Base-by-base conservation (phyloP, 2,797 vertebrate species). In the Alfaro cultratus region DNA sequence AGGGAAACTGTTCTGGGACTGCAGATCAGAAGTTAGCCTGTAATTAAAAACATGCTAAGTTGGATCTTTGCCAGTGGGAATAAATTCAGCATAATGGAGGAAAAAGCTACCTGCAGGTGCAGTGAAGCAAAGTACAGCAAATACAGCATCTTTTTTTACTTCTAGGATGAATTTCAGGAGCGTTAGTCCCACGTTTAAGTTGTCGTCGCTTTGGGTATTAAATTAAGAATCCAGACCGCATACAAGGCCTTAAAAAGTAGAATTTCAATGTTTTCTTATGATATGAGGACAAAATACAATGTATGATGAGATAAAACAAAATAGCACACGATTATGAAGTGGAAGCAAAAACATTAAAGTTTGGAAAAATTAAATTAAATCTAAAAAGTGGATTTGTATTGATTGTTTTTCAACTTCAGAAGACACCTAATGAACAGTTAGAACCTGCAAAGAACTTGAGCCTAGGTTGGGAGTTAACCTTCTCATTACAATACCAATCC, bases 21-120 rank as follows among this genome's bases (percentile, higher is more conserved):
- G 41, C 49, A 82, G 82, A 86, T 70, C 85, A 86, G 88, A 80
- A 86, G 81, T 91, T 86, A 84, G 86, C 55, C 86, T 80, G 86
- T 93, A 89, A 93, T 93, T 93, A 92, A 92, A 91, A 91, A 79
- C 82, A 83, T 49, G 74, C 79, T 45, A 73, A 79, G 64, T 68
- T 90, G 86, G 82, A 85, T 78, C 12, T 73, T 53, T 21, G 83
- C 89, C 91, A 85, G 15, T 78, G 80, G 77, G 78, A 88, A 81
- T 91, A 83, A 90, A 87, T 87, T 83, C 39, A 82, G 75, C 68
- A 80, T 70, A 73, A 72, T 79, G 83, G 83, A 9, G 26, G 29
- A 26, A 41, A 88, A 87, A 85, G 77, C 55, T 84, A 84, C 80
- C 75, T 75, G 80, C 86, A 88, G 72, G 84, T 82, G 73, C 67